Evolutionary conservation across 2,888 invertebrate species (phyloP).

Genomic region (Drosophila prostipennis): DNA sequence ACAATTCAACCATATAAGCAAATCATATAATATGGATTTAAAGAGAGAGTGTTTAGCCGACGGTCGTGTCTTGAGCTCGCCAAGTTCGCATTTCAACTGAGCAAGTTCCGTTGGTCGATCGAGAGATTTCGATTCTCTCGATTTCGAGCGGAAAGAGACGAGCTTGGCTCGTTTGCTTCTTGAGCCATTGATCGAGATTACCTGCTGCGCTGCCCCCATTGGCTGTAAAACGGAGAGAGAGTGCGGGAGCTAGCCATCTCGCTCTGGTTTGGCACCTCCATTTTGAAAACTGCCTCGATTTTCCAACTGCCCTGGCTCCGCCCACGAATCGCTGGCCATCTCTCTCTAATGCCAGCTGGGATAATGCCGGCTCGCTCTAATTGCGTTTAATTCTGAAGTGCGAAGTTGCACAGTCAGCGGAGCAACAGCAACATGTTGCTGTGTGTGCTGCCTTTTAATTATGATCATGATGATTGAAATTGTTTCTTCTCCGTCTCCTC

Average conservation of each 20-base stretch:
- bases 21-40: too few species aligned
- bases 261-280: constrained; percentile 78
- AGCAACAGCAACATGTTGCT: constrained; percentile 45
- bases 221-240: constrained; percentile 12
- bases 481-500: constrained; percentile 61
- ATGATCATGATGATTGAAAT: constrained; percentile 78
- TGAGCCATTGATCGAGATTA: constrained; percentile 74
- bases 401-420: constrained; percentile 79
- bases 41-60: constrained; percentile 46
- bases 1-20: constrained; percentile 2
- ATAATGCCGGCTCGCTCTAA: constrained; percentile 55
- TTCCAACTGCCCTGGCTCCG: constrained; percentile 65
- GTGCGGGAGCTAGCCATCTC: constrained; percentile 37
- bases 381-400: constrained; percentile 79
- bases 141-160: constrained; percentile 57
- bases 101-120: constrained; percentile 60
- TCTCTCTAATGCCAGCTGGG: constrained; percentile 1
- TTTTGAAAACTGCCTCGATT: constrained; percentile 78
- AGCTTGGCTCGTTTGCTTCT: constrained; percentile 65
- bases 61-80: constrained; percentile 71
- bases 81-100: constrained; percentile 80
- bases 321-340: constrained; percentile 35
- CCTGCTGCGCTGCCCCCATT: constrained; percentile 45
- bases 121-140: constrained; percentile 30
- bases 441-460: constrained; percentile 74